phyloP scores from a whole-genome alignment of 2,888 invertebrate genomes.

The Trissolcus japonicus region DNA sequence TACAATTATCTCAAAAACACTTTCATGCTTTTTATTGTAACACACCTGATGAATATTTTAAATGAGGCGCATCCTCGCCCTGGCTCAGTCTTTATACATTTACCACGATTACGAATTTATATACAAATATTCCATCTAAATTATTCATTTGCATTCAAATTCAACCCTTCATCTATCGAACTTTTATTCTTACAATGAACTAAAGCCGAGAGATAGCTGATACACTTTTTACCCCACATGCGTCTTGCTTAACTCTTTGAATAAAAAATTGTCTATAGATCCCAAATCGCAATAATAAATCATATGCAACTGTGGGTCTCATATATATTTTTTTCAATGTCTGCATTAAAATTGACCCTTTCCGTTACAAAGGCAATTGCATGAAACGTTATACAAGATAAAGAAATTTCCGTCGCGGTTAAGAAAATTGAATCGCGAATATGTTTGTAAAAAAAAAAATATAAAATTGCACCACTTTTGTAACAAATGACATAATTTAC shows the following conservation, averaged over 20 bases:
- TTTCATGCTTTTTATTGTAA: too few species aligned
- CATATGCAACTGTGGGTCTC: neutral
- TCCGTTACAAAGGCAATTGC: too few species aligned
- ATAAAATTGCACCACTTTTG: too few species aligned
- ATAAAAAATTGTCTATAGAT: constrained; percentile 24
- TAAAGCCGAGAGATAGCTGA: constrained; percentile 2
- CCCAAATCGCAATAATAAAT: constrained; percentile 41
- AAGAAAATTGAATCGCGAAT: too few species aligned
- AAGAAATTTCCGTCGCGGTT: too few species aligned
- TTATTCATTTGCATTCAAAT: constrained; percentile 37
- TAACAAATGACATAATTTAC: too few species aligned
- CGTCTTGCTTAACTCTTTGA: neutral
- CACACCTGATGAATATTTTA: too few species aligned
- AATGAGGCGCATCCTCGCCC: too few species aligned
- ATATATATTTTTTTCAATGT: neutral
- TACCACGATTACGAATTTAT: constrained; percentile 38
- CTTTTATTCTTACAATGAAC: constrained; percentile 34
- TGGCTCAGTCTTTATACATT: constrained; percentile 9
- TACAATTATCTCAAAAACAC: too few species aligned
- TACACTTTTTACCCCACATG: neutral
- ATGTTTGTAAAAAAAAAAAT: too few species aligned
- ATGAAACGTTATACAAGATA: too few species aligned
- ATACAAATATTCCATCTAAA: constrained; percentile 37
- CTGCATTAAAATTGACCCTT: too few species aligned
- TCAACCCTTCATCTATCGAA: constrained; percentile 38